phyloP scores from a whole-genome alignment of 1,140 invertebrate genomes.

The Teleopsis dalmanni region DNA sequence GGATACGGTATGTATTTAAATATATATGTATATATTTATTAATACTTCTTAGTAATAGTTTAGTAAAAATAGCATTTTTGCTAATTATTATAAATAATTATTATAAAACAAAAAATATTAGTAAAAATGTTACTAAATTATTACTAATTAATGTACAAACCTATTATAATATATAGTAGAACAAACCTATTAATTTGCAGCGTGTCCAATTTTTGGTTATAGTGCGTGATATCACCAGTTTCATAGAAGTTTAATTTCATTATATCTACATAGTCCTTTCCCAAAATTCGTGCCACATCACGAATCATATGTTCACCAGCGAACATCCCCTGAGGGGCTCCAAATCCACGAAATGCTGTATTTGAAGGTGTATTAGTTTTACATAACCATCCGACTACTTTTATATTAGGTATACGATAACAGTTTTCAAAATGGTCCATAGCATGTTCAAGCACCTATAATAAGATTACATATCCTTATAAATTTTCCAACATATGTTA shows the following conservation, averaged over 20 bases:
- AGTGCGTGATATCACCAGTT: slow-evolving; percentile 72
- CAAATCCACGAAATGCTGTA: slow-evolving; percentile 85
- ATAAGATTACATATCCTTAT: not conserved
- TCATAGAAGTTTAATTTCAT: slow-evolving; percentile 71
- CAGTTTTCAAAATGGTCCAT: slow-evolving; percentile 74
- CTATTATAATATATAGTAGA: not conserved
- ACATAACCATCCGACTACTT: slow-evolving; percentile 62
- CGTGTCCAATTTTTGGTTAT: slow-evolving; percentile 63
- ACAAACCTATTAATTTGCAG: slow-evolving; percentile 56
- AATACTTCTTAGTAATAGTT: too few species aligned
- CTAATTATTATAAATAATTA: too few species aligned
- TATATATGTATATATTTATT: too few species aligned
- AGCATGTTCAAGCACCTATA: slow-evolving; percentile 65
- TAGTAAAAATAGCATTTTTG: too few species aligned
- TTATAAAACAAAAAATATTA: too few species aligned
- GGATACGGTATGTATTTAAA: too few species aligned
- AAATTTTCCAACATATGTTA: not conserved
- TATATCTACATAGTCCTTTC: slow-evolving; percentile 53
- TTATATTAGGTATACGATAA: slow-evolving; percentile 64
- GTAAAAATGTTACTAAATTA: too few species aligned
- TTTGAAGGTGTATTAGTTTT: slow-evolving; percentile 83
- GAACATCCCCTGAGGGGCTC: slow-evolving; percentile 85
- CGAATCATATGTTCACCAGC: slow-evolving; percentile 68
- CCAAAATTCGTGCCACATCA: slow-evolving; percentile 64
- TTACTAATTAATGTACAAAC: too few species aligned